phyloP scores from a whole-genome alignment of 2,797 vertebrate species.

The Spinus olivaceus region DNA sequence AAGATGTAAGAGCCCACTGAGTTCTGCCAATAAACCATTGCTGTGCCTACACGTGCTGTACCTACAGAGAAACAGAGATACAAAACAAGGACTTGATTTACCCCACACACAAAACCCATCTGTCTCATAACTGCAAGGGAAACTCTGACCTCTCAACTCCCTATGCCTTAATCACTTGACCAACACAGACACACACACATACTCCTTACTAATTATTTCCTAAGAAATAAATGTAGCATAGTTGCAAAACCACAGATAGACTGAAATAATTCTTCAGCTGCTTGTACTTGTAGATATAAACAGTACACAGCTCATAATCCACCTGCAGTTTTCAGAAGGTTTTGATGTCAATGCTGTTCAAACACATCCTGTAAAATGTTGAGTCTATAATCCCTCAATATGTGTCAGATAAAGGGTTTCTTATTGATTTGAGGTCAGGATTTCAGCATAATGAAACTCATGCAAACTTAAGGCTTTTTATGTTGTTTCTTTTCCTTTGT shows the following conservation, averaged over 20 bases:
- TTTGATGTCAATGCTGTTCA: conserved; percentile 49
- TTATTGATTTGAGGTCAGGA: conserved; percentile 54
- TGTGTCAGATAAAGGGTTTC: conserved; percentile 45
- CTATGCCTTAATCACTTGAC: not conserved
- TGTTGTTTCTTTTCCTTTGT: conserved; percentile 44
- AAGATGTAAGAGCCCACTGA: not conserved
- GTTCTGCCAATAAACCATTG: not conserved
- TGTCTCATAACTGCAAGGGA: not conserved
- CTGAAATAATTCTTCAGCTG: conserved; percentile 33
- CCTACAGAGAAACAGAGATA: not conserved
- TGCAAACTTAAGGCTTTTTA: conserved; percentile 53
- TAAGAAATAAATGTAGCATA: not conserved
- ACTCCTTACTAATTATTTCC: not conserved
- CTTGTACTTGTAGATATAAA: conserved; percentile 42
- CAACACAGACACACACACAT: not conserved
- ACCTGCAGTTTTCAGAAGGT: conserved; percentile 55
- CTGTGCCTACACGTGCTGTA: not conserved
- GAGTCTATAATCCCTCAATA: conserved; percentile 55
- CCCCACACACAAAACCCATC: not conserved
- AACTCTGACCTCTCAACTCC: not conserved
- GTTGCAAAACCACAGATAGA: not conserved
- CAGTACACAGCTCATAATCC: conserved; percentile 46
- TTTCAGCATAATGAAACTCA: conserved; percentile 43
- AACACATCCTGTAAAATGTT: conserved; percentile 29
- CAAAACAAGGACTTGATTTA: not conserved